Percentiles rank a stretch among this genome's conserved stretches.
Conservation (phyloP, 2,113 vertebrate species). For the Hystrix cristata region DNA sequence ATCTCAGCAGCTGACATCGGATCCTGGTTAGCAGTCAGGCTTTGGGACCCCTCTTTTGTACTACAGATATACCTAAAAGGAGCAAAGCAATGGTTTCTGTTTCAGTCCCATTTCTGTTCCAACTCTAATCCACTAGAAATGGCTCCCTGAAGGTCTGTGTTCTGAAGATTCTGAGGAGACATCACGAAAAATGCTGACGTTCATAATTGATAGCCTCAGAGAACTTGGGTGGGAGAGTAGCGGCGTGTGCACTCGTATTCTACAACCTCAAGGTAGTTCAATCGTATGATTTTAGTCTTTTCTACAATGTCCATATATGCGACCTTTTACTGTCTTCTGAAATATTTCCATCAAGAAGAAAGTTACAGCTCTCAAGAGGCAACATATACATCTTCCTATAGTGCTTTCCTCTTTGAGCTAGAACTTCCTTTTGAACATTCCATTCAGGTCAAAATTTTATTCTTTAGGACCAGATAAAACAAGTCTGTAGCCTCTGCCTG, state of each 20-base stretch:
- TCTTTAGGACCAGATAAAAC: background rate
- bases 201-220: background rate
- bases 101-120: background rate
- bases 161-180: background rate
- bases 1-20: background rate
- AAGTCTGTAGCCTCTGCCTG: background rate
- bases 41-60: background rate
- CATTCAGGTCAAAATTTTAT: background rate
- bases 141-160: background rate
- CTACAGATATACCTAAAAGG: background rate
- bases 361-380: background rate
- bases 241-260: background rate
- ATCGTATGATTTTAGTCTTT: background rate
- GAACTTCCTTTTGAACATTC: background rate
- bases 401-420: background rate
- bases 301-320: background rate
- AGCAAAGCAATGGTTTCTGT: background rate
- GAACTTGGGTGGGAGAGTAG: background rate
- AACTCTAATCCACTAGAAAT: background rate
- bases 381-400: background rate
- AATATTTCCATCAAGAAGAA: background rate
- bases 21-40: background rate
- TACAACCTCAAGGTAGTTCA: background rate
- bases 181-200: background rate
- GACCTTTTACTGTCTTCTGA: background rate